These are phyloP conservation scores for Synanthedon formicaeformis DNA, from an alignment of 2,888 invertebrate genomes.

Conservation along the genomic window DNA sequence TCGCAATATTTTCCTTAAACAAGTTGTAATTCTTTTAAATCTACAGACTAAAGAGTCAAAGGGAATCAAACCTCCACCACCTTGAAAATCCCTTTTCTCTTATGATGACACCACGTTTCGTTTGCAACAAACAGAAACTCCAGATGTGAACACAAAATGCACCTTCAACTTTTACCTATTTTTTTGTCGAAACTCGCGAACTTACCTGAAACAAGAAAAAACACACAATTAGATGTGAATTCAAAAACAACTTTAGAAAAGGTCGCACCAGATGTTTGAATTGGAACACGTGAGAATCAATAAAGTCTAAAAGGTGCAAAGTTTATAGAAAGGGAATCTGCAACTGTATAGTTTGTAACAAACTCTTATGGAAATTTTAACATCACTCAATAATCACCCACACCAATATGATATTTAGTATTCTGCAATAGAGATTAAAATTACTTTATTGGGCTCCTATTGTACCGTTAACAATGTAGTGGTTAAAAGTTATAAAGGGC, in stretches of 20 bases:
- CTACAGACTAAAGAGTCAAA: no score
- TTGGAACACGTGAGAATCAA: slow-evolving; percentile 25
- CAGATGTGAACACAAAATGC: background rate
- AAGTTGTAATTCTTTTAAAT: no score
- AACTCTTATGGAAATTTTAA: slow-evolving; percentile 11
- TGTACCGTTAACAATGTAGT: no score
- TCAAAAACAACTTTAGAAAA: slow-evolving; percentile 39
- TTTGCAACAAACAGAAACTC: background rate
- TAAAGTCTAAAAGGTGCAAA: slow-evolving; percentile 40
- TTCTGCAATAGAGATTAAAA: no score
- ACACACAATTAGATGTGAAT: slow-evolving; percentile 37
- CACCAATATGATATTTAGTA: no score
- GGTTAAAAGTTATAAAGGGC: no score
- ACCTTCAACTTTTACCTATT: background rate
- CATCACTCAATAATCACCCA: slow-evolving; percentile 8
- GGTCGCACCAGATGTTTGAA: slow-evolving; percentile 49
- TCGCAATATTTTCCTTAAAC: no score
- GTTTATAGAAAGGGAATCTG: slow-evolving; percentile 40
- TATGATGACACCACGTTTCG: no score
- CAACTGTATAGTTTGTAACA: slow-evolving; percentile 33
- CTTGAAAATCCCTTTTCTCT: no score
- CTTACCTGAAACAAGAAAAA: slow-evolving; percentile 51
- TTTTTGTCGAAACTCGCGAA: slow-evolving; percentile 38
- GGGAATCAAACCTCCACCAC: no score
- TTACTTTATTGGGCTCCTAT: no score